Evolutionary conservation across 2,113 vertebrate genomes (phyloP), one percentile per base, ranked within the genome.

Genomic region (Australoheros scitulus): DNA sequence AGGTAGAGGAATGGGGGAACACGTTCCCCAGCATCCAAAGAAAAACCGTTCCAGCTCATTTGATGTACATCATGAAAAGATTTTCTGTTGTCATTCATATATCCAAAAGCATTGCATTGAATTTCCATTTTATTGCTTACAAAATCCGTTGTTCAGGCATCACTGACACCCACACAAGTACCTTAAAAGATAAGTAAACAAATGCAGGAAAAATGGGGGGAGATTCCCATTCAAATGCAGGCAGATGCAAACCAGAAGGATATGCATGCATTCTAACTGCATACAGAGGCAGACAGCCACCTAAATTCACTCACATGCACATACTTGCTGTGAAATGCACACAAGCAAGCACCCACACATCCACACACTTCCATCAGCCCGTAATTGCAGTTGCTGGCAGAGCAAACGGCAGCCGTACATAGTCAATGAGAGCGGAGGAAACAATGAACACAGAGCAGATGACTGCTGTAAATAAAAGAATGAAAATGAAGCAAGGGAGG

Each of bases 401-500:
- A 79, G 61, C 60, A 68, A 77, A 55, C 8, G 1, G 65, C 77
- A 50, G 80, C 84, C 78, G 85, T 87, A 88, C 88, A 81, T 87
- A 83, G 87, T 89, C 88, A 87, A 81, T 87, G 91, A 88, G 85
- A 80, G 72, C 32, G 0, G 83, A 58, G 82, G 61, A 85, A 87
- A 91, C 88, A 84, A 85, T 85, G 77, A 77, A 60, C 79, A 76
- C 74, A 72, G 65, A 81, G 83, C 72, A 65, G 85, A 88, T 64
- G 91, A 90, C 83, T 89, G 88, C 83, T 82, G 89, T 91, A 92
- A 92, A 88, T 89, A 88, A 93, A 87, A 84, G 87, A 83, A 74
- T 76, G 82, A 72, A 88, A 87, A 77, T 47, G 77, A 72, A 87
- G 84, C 34, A 57, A 84, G 41, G 64, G 87, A 77, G 41, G 79